These are phyloP conservation scores for Rhincodon typus DNA, from an alignment of 2,797 vertebrate genomes.

Conservation along the genomic window DNA sequence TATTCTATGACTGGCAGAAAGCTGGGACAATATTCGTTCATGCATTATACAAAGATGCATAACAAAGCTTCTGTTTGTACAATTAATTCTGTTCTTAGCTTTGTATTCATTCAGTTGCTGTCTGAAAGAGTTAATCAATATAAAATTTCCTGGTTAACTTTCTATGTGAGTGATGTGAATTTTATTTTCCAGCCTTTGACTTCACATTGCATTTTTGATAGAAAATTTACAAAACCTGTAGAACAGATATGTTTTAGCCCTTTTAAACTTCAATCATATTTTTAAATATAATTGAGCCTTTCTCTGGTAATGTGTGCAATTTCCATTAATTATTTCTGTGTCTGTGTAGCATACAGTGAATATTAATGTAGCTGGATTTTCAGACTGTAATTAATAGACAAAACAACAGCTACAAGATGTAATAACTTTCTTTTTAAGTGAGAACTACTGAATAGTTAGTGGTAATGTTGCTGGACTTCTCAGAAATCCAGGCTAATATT, in stretches of 20 bases:
- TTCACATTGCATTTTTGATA: not conserved
- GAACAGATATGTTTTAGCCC: not conserved
- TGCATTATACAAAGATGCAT: not conserved
- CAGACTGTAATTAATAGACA: not conserved
- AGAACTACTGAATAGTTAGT: not conserved
- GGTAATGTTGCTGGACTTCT: not conserved
- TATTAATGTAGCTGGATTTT: constrained; percentile 22
- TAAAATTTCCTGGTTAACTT: constrained; percentile 10
- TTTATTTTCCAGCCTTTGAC: constrained; percentile 10
- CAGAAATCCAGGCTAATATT: too few relatives aligned
- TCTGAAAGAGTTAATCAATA: constrained; percentile 31
- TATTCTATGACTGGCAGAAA: not conserved
- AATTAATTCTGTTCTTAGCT: constrained; percentile 27
- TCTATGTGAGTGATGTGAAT: not conserved
- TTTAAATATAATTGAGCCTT: constrained; percentile 36
- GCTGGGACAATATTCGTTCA: not conserved
- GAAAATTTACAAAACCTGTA: constrained; percentile 9
- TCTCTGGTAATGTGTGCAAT: constrained; percentile 30
- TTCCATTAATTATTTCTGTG: constrained; percentile 29
- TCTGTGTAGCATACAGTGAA: not conserved
- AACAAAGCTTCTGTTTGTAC: not conserved
- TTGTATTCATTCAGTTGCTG: constrained; percentile 17
- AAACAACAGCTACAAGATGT: not conserved
- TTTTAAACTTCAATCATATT: constrained; percentile 31
- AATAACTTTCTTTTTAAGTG: not conserved